These are phyloP conservation scores for Zenarchopterus dispar DNA, from an alignment of 2,797 vertebrate species.

Conservation along the genomic window DNA sequence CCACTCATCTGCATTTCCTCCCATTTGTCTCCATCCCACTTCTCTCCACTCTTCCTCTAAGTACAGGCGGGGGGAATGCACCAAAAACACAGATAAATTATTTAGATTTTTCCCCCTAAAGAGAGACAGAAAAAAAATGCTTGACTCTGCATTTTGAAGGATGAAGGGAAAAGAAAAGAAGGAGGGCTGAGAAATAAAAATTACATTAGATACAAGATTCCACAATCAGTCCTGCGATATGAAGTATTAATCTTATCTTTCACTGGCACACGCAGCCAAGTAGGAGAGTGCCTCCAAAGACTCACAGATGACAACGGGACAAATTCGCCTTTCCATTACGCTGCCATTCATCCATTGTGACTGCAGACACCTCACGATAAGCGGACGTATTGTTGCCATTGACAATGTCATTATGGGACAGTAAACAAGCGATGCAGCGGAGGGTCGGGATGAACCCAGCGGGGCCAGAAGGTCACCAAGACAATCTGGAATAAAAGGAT, in stretches of 20 bases:
- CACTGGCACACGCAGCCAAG: conserved; percentile 48
- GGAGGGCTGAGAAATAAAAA: conserved; percentile 67
- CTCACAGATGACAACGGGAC: conserved; percentile 60
- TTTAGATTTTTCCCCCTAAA: conserved; percentile 72
- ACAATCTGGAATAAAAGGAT: conserved; percentile 73
- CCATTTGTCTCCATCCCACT: conserved; percentile 50
- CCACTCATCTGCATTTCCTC: conserved; percentile 46
- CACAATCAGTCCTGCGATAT: conserved; percentile 74
- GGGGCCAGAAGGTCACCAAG: conserved; percentile 61
- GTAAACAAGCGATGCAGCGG: conserved; percentile 68
- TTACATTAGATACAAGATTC: conserved; percentile 82
- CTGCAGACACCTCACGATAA: conserved; percentile 66
- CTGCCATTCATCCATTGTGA: conserved; percentile 65
- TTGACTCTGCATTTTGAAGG: conserved; percentile 81
- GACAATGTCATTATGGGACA: conserved; percentile 75
- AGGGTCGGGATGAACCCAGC: conserved; percentile 52
- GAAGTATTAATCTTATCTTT: conserved; percentile 80
- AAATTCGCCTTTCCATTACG: conserved; percentile 56
- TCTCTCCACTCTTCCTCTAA: conserved; percentile 50
- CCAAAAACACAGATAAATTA: conserved; percentile 82
- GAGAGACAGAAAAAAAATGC: conserved; percentile 60
- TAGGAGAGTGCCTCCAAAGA: conserved; percentile 57
- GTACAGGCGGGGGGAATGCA: conserved; percentile 62
- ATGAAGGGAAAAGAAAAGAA: conserved; percentile 21
- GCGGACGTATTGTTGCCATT: conserved; percentile 67